These are phyloP conservation scores for Andricus grossulariae DNA, from an alignment of 1,140 invertebrate species.

Conservation along the genomic window DNA sequence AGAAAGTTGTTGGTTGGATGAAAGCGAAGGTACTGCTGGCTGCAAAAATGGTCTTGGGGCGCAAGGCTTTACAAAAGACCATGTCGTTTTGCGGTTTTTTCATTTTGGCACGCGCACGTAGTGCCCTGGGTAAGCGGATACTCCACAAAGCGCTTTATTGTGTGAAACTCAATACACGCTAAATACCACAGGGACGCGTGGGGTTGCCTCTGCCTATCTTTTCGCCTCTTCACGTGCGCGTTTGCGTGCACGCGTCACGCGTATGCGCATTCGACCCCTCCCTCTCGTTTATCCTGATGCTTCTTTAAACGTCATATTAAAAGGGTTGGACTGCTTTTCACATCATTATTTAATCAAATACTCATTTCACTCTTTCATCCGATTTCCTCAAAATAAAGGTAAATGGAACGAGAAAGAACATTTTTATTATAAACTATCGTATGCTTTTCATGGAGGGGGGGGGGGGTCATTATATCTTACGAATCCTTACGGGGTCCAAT, in stretches of 20 bases:
- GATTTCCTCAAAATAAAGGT: not conserved
- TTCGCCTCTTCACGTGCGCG: not conserved
- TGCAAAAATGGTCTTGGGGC: slow-evolving; percentile 39
- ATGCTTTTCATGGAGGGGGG: too few species aligned
- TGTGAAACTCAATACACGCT: slow-evolving; percentile 72
- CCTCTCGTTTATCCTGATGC: slow-evolving; percentile 8
- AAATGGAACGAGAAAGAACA: not conserved
- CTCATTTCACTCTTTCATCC: not conserved
- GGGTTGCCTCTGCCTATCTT: slow-evolving; percentile 14
- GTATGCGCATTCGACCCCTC: slow-evolving; percentile 27
- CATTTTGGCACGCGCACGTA: slow-evolving; percentile 74
- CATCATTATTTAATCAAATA: not conserved
- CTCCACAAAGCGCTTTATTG: slow-evolving; percentile 74
- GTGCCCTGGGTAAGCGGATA: slow-evolving; percentile 70
- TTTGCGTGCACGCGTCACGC: slow-evolving; percentile 19
- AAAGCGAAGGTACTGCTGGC: slow-evolving; percentile 32
- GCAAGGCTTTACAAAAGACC: slow-evolving; percentile 54
- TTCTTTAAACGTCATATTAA: slow-evolving; percentile 18
- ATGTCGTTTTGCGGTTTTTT: slow-evolving; percentile 72
- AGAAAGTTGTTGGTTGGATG: slow-evolving; percentile 36
- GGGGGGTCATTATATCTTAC: too few species aligned
- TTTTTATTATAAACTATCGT: too few species aligned
- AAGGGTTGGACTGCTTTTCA: not conserved
- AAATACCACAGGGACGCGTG: slow-evolving; percentile 57
- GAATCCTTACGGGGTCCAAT: too few species aligned